These are phyloP conservation scores for Monopis laevigella DNA, from an alignment of 2,888 invertebrate species.

Conservation along the genomic window DNA sequence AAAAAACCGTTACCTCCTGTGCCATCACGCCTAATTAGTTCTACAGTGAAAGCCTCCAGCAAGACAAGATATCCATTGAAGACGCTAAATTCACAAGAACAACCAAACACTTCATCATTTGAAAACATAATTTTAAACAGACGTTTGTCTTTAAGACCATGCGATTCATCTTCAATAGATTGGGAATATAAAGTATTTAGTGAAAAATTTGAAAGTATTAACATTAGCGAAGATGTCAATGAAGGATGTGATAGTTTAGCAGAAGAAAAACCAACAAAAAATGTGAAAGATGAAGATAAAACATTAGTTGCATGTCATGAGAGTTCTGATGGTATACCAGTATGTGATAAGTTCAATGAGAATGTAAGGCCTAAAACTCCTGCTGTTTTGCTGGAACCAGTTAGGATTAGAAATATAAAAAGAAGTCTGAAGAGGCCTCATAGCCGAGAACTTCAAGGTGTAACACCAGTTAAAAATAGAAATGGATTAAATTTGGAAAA, in stretches of 20 bases:
- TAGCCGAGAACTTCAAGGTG: slow-evolving; percentile 43
- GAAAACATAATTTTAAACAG: slow-evolving; percentile 6
- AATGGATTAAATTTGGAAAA: neutral
- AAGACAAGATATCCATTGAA: slow-evolving; percentile 30
- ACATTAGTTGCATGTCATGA: slow-evolving; percentile 15
- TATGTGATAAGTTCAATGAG: slow-evolving; percentile 1
- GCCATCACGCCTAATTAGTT: slow-evolving; percentile 29
- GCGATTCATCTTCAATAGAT: no score
- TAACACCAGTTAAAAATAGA: slow-evolving; percentile 27
- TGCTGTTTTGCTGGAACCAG: slow-evolving; percentile 25
- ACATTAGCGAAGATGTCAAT: no score
- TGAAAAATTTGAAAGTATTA: slow-evolving; percentile 21
- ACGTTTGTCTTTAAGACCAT: neutral
- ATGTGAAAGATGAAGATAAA: slow-evolving; percentile 16
- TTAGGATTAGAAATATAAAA: slow-evolving; percentile 41
- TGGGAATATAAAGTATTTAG: slow-evolving; percentile 33
- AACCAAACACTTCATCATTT: no score
- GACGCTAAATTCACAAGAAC: slow-evolving; percentile 26
- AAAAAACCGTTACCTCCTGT: slow-evolving; percentile 34
- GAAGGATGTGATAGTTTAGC: no score
- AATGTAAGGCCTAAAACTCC: slow-evolving; percentile 5
- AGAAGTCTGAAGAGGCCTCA: slow-evolving; percentile 47
- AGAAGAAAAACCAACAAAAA: slow-evolving; percentile 20
- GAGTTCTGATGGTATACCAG: neutral
- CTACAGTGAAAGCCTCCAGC: slow-evolving; percentile 21